Evolutionary conservation across 2,797 vertebrate species (phyloP).

Genomic region (Pelochelys cantorii): DNA sequence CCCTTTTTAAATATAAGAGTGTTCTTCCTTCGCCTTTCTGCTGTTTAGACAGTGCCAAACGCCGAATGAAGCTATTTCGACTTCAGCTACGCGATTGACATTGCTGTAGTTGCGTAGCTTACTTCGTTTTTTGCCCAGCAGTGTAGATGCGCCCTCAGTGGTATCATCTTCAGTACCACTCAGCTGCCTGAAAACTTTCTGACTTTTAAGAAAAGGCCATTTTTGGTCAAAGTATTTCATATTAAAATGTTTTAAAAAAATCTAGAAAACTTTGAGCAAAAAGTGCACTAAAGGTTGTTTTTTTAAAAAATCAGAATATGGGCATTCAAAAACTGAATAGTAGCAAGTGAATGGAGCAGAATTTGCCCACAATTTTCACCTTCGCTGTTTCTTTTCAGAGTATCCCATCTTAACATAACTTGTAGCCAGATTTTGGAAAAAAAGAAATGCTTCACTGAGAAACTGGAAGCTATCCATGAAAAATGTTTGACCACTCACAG

Average conservation of each 20-base stretch:
- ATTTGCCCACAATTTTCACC: background rate
- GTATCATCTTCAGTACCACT: background rate
- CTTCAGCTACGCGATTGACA: no score
- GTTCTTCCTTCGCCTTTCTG: no score
- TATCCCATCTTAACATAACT: background rate
- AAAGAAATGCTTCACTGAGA: background rate
- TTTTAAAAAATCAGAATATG: background rate
- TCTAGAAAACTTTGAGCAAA: background rate
- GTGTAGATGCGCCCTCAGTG: no score
- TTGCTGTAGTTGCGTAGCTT: no score
- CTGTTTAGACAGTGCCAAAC: no score
- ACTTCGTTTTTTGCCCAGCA: no score
- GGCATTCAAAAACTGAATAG: background rate
- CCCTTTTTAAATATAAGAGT: no score
- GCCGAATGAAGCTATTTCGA: no score
- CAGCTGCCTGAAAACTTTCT: background rate
- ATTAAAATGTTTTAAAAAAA: no score
- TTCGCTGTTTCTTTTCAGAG: background rate
- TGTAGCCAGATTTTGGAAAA: rapidly evolving
- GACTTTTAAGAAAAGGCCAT: background rate
- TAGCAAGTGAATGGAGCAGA: background rate
- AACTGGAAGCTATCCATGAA: slow-evolving; percentile 21
- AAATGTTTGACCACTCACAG: background rate
- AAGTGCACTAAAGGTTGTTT: background rate
- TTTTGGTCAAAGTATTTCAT: no score